These are phyloP conservation scores for Adelphocoris suturalis DNA, from an alignment of 2,888 invertebrate genomes.

Conservation along the genomic window DNA sequence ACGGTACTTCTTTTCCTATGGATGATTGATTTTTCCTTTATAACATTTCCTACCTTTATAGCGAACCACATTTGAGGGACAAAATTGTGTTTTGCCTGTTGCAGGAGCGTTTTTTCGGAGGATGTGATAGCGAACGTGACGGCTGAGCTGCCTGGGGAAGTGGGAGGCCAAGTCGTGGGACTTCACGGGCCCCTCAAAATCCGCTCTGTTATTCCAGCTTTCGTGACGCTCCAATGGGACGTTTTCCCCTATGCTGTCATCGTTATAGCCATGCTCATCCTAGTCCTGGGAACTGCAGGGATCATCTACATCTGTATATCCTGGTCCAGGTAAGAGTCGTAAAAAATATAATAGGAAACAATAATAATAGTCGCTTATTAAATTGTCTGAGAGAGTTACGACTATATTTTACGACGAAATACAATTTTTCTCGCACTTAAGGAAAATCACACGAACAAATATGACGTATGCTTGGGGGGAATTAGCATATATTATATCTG, in stretches of 20 bases:
- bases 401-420: too few relatives aligned
- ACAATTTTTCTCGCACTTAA: neutral
- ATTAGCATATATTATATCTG: too few relatives aligned
- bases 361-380: too few relatives aligned
- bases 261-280: slow-evolving; percentile 92
- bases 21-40: too few relatives aligned
- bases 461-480: too few relatives aligned
- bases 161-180: slow-evolving; percentile 69
- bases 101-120: slow-evolving; percentile 82
- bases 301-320: slow-evolving; percentile 96
- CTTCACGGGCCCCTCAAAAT: slow-evolving; percentile 83
- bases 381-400: too few relatives aligned
- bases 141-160: slow-evolving; percentile 77
- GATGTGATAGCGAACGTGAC: slow-evolving; percentile 84
- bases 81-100: too few relatives aligned
- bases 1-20: too few relatives aligned
- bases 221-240: slow-evolving; percentile 82
- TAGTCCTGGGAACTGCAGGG: slow-evolving; percentile 91
- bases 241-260: slow-evolving; percentile 94
- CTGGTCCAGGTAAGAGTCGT: slow-evolving; percentile 91
- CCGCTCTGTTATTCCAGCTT: slow-evolving; percentile 79
- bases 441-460: too few relatives aligned
- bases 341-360: too few relatives aligned
- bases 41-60: too few relatives aligned
- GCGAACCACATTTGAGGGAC: too few relatives aligned